Conservation (phyloP, 2,797 vertebrate species). For the Xiphophorus birchmanni region DNA sequence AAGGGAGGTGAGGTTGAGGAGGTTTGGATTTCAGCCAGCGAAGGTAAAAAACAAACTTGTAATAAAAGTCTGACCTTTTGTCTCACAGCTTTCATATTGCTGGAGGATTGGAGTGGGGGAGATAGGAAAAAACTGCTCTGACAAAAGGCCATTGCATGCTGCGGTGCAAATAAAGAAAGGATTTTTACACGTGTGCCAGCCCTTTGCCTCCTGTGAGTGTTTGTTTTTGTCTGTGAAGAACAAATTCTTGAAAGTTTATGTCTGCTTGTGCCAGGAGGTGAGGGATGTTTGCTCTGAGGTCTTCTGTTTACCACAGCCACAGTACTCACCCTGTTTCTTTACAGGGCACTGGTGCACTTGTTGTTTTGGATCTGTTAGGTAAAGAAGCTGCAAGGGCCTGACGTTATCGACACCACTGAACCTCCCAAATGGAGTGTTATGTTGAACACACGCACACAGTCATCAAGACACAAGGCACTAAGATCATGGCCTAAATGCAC, state of each 20-base stretch:
- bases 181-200: constrained; percentile 39
- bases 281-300: constrained; percentile 9
- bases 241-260: constrained; percentile 15
- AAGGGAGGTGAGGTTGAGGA: constrained; percentile 10
- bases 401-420: constrained; percentile 13
- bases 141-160: constrained; percentile 52
- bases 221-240: constrained; percentile 3
- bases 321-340: constrained; percentile 19
- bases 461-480: constrained; percentile 3
- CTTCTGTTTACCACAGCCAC: constrained; percentile 24
- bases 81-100: constrained; percentile 53
- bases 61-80: constrained; percentile 73
- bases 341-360: not conserved
- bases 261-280: not conserved
- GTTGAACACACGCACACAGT: not conserved
- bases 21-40: constrained; percentile 33
- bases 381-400: constrained; percentile 31
- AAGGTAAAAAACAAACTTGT: constrained; percentile 35
- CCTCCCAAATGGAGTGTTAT: not conserved
- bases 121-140: constrained; percentile 53
- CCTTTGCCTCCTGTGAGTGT: constrained; percentile 14
- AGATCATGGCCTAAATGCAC: constrained; percentile 31
- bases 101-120: constrained; percentile 43
- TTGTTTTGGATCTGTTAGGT: constrained; percentile 35
- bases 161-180: constrained; percentile 37